Conservation (phyloP, 2,888 invertebrate genomes). For the Euzophera pinguis region DNA sequence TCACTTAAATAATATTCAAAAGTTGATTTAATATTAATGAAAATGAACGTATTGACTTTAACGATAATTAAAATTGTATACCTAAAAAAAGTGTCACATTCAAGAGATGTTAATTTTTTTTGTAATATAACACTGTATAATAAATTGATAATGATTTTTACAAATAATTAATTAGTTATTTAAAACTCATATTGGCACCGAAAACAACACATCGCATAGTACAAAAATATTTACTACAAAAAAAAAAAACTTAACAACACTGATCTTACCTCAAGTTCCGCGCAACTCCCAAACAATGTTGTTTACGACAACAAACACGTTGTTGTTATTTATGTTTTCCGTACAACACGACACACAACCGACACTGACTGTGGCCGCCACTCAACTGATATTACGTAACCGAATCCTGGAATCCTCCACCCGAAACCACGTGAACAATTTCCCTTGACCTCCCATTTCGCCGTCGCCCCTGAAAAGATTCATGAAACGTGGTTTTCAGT, state of each 20-base stretch:
- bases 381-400: constrained; percentile 74
- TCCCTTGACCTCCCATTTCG: constrained; percentile 34
- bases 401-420: constrained; percentile 59
- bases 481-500: background rate
- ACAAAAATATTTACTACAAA: constrained; percentile 1
- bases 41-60: no score
- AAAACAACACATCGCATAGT: constrained; percentile 2
- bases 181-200: no score
- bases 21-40: no score
- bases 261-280: constrained; percentile 26
- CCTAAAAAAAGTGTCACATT: no score
- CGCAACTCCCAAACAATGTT: constrained; percentile 35
- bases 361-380: constrained; percentile 42
- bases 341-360: constrained; percentile 40
- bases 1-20: no score
- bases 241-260: constrained; percentile 17
- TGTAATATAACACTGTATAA: no score
- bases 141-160: no score
- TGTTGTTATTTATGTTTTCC: constrained; percentile 73
- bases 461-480: constrained; percentile 9
- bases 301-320: constrained; percentile 73
- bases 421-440: constrained; percentile 40
- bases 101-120: no score
- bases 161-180: no score
- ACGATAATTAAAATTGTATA: no score